Base-by-base conservation (phyloP, 2,113 vertebrate genomes). In the Leptosomus discolor region DNA sequence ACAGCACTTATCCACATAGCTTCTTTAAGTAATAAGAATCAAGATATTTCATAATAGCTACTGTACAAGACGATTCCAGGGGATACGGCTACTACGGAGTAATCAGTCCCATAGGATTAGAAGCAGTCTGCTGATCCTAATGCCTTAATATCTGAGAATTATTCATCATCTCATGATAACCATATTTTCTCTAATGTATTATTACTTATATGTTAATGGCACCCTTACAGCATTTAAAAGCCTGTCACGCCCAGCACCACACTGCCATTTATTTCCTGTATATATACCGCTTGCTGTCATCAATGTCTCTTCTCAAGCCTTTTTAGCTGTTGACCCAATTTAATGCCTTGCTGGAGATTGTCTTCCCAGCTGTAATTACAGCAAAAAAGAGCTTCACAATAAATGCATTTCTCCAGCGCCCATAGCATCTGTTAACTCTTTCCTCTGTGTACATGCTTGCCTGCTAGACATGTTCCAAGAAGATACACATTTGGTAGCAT, bases 291-390 rank as follows among this genome's bases (percentile, higher is more conserved):
- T 97, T 85, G 64, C 95, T 96, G 70, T 89, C 95, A 90, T 70
- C 75, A 80, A 39, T 90, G 84, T 89, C 95, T 95, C 69, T 60
- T 89, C 91, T 93, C 94, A 93, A 48, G 88, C 95, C 95, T 91
- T 88, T 97, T 94, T 95, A 97, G 95, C 96, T 96, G 87, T 78
- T 98, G 98, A 97, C 97, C 97, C 95, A 97, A 94, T 98, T 98
- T 98, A 98, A 97, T 95, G 95, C 94, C 76, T 96, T 90, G 92
- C 96, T 98, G 95, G 95, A 98, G 96, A 96, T n/a, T 89, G 94
- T 61, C 92, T 77, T 97, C 75, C 81, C 78, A 81, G 79, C 92
- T 86, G 91, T 96, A 98, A 98, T 98, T 97, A 97, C 95, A 96
- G 69, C 65, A 88, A 90, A 95, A 80, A 83, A 63, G 51, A 83